phyloP scores from a whole-genome alignment of 1,140 invertebrate species.

The Procambarus virginalis region DNA sequence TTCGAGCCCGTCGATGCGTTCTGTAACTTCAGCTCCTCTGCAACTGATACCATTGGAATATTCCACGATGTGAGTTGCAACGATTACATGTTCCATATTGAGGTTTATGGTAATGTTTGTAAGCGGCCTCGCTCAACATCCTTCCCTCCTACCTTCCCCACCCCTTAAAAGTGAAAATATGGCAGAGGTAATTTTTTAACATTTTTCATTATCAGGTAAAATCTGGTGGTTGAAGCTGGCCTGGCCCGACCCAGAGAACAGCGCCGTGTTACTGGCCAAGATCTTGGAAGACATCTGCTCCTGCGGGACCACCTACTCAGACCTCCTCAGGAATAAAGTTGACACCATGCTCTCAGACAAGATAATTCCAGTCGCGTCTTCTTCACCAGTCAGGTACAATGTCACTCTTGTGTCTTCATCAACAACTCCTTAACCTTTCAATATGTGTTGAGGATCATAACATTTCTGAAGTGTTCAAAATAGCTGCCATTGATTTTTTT shows the following conservation, averaged over 20 bases:
- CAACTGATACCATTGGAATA: conserved; percentile 58
- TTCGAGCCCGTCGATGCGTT: conserved; percentile 53
- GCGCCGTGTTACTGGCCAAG: conserved; percentile 59
- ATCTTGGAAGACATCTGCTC: conserved; percentile 68
- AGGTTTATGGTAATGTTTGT: background rate
- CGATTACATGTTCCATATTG: too few species aligned
- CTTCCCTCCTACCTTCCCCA: background rate
- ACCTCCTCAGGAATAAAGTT: conserved; percentile 64
- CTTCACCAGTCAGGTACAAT: conserved; percentile 46
- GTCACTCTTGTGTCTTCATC: background rate
- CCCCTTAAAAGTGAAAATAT: too few species aligned
- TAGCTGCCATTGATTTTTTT: too few species aligned
- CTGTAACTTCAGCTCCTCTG: conserved; percentile 67
- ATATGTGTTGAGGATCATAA: too few species aligned
- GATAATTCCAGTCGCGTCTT: conserved; percentile 51
- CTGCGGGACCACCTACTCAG: conserved; percentile 56
- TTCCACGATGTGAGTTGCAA: conserved; percentile 52
- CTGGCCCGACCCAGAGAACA: conserved; percentile 69
- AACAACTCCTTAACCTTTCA: too few species aligned
- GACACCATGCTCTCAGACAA: conserved; percentile 58
- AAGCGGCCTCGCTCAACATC: background rate
- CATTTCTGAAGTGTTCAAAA: too few species aligned
- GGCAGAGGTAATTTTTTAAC: too few species aligned
- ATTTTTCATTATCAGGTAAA: conserved; percentile 41
- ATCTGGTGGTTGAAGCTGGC: conserved; percentile 69